Evolutionary conservation across 2,113 vertebrate species (phyloP).

Genomic region (Theristicus caerulescens): DNA sequence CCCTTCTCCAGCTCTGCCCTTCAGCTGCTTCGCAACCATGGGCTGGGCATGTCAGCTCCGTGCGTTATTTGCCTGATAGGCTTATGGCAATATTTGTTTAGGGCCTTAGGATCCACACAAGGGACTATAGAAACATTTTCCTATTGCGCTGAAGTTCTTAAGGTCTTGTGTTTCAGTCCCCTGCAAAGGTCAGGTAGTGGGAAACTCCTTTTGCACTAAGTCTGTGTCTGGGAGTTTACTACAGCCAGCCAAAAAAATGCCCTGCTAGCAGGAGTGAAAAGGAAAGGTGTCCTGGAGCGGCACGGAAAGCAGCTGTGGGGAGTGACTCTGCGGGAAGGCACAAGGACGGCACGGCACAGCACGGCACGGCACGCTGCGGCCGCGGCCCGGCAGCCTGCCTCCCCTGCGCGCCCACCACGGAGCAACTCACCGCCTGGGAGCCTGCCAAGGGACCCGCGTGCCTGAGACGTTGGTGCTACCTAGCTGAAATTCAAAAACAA

Average conservation of each 20-base stretch:
- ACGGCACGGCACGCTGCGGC: not conserved
- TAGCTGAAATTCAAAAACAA: not conserved
- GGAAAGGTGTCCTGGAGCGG: not conserved
- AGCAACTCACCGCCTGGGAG: not conserved
- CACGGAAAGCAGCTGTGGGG: not conserved
- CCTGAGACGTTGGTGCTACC: not conserved
- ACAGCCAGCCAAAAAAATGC: not conserved
- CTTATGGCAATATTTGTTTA: constrained; percentile 1
- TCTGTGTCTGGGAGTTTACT: not conserved
- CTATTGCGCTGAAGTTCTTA: not conserved
- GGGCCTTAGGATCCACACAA: not conserved
- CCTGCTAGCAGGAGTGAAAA: not conserved
- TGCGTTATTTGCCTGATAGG: not conserved
- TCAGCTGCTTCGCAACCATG: not conserved
- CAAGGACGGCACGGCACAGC: rapidly evolving
- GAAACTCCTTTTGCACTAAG: not conserved
- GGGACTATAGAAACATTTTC: not conserved
- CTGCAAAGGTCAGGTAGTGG: not conserved
- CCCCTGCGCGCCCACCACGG: not conserved
- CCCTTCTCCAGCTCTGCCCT: not conserved
- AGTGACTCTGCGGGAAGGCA: not conserved
- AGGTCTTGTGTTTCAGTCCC: not conserved
- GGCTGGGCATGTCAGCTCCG: not conserved
- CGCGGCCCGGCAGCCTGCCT: not conserved
- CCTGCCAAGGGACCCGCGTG: not conserved